Conservation (phyloP, 1,140 invertebrate genomes). For the Macrostomum lignano region DNA sequence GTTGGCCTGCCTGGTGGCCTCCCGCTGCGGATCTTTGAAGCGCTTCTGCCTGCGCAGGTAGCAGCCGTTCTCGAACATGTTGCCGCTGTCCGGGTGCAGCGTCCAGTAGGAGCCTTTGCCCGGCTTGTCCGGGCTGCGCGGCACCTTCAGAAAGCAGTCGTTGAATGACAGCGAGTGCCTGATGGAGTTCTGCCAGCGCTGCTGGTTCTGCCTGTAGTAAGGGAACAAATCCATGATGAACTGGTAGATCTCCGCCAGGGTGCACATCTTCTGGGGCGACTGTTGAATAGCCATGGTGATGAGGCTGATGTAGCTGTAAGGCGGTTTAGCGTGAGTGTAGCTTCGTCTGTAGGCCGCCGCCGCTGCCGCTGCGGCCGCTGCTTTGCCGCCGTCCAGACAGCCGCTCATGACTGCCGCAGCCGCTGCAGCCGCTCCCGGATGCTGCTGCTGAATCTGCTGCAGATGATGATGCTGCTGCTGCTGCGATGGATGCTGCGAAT, state of each 20-base stretch:
- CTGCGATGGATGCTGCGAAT: too few species aligned
- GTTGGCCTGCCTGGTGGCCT: slow-evolving; percentile 40
- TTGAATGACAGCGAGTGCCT: slow-evolving; percentile 74
- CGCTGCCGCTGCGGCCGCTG: too few species aligned
- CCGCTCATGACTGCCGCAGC: too few species aligned
- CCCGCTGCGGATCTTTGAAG: slow-evolving; percentile 87
- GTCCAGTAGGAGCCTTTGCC: slow-evolving; percentile 89
- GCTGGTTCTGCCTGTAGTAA: slow-evolving; percentile 86
- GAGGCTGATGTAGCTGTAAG: slow-evolving; percentile 8
- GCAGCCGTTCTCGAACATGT: slow-evolving; percentile 99
- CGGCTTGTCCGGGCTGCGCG: slow-evolving; percentile 81
- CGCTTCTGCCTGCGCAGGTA: slow-evolving; percentile 81
- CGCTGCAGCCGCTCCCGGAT: too few species aligned
- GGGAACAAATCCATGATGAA: slow-evolving; percentile 23
- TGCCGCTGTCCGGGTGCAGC: slow-evolving; percentile 81
- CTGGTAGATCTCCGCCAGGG: slow-evolving; percentile 7
- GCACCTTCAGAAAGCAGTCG: slow-evolving; percentile 96
- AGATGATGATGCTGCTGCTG: too few species aligned
- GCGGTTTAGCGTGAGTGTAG: slow-evolving; percentile 51
- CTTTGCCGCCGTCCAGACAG: too few species aligned
- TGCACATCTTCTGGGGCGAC: slow-evolving; percentile 8
- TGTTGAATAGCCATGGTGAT: slow-evolving; percentile 10
- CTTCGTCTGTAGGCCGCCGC: slow-evolving; percentile 58
- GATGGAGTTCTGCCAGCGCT: slow-evolving; percentile 94
- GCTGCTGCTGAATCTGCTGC: too few species aligned